These are phyloP conservation scores for Osedax fenrisi DNA, from an alignment of 2,888 invertebrate genomes.

Conservation along the genomic window DNA sequence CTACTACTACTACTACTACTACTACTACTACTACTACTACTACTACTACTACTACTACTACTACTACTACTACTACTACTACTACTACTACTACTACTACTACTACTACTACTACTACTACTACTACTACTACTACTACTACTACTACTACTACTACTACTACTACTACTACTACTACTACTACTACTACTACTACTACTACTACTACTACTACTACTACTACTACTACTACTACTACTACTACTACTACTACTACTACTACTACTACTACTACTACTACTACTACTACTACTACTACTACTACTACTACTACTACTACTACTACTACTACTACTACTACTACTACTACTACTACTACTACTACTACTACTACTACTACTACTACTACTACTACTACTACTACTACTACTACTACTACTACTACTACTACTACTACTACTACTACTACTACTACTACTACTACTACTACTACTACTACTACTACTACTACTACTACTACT, in stretches of 20 bases:
- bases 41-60: slow-evolving; percentile 31
- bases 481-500: not conserved
- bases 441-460: slow-evolving; percentile 31
- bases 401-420: slow-evolving; percentile 35
- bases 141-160: slow-evolving; percentile 34
- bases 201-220: slow-evolving; percentile 35
- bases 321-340: slow-evolving; percentile 30
- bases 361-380: slow-evolving; percentile 33
- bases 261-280: slow-evolving; percentile 33
- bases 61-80: slow-evolving; percentile 34
- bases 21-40: slow-evolving; percentile 33
- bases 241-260: slow-evolving; percentile 31
- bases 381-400: slow-evolving; percentile 33
- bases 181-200: slow-evolving; percentile 35
- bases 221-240: slow-evolving; percentile 31
- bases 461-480: slow-evolving; percentile 18
- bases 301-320: slow-evolving; percentile 35
- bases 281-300: slow-evolving; percentile 35
- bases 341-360: slow-evolving; percentile 33
- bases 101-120: slow-evolving; percentile 33
- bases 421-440: slow-evolving; percentile 34
- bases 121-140: slow-evolving; percentile 31
- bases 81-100: slow-evolving; percentile 35
- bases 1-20: slow-evolving; percentile 35
- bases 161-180: slow-evolving; percentile 33